A percentile compares a stretch with the other conserved stretches of the same genome.
Evolutionary conservation across 2,888 invertebrate species (phyloP).

Genomic region (Brachyopa scutellaris): DNA sequence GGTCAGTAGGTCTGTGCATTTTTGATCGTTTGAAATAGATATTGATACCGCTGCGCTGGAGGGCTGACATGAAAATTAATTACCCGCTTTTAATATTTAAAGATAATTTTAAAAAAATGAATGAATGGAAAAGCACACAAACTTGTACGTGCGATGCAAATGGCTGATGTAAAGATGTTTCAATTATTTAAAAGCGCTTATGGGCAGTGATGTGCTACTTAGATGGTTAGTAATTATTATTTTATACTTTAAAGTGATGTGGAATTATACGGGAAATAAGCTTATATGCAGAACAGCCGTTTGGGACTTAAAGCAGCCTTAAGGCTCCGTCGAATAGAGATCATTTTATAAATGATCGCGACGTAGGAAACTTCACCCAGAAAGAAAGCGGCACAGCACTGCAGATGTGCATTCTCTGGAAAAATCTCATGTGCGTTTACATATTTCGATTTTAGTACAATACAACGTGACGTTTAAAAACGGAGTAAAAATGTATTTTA

Average conservation of each 20-base stretch:
- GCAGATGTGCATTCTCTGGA: too few species aligned
- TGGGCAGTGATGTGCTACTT: constrained; percentile 26
- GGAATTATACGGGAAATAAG: background rate
- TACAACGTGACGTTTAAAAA: too few species aligned
- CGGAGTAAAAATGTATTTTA: too few species aligned
- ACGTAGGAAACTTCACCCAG: too few species aligned
- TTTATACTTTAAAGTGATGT: background rate
- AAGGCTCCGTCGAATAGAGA: too few species aligned
- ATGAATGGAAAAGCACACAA: background rate
- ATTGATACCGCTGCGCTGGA: constrained; percentile 20
- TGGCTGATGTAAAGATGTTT: constrained; percentile 43
- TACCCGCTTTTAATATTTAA: background rate
- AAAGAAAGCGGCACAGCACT: too few species aligned
- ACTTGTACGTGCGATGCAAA: background rate
- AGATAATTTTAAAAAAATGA: background rate
- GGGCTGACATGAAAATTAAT: constrained; percentile 25
- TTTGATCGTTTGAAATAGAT: constrained; percentile 40
- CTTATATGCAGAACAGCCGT: too few species aligned
- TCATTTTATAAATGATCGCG: too few species aligned
- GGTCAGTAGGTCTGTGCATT: constrained; percentile 56
- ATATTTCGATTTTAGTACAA: too few species aligned
- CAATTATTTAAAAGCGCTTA: constrained; percentile 37
- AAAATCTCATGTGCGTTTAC: too few species aligned
- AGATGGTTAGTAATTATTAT: constrained; percentile 19
- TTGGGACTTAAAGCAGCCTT: too few species aligned